phyloP scores from a whole-genome alignment of 37 sponge, comb jelly and placozoan species.

The Amphimedon queenslandica region DNA sequence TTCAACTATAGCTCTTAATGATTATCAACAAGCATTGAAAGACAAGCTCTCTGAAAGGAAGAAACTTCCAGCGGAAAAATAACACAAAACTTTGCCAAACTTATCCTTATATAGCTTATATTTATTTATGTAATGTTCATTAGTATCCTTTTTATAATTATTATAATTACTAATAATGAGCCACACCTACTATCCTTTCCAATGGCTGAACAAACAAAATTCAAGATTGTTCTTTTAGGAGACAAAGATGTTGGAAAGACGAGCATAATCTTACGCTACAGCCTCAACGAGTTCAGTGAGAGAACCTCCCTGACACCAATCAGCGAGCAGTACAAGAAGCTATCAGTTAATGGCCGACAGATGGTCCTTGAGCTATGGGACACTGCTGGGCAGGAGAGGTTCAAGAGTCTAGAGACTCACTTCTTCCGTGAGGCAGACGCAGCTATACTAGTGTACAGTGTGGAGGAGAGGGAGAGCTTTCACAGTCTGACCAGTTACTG shows the following conservation, averaged over 20 bases:
- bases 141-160: too few species aligned
- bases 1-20: not conserved
- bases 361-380: constrained; percentile 40
- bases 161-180: too few species aligned
- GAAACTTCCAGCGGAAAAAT: not conserved
- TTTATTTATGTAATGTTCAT: not conserved
- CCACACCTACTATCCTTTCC: too few species aligned
- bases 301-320: not conserved
- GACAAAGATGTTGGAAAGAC: not conserved
- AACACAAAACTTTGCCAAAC: not conserved
- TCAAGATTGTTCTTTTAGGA: not conserved
- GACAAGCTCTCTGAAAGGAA: not conserved
- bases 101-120: not conserved
- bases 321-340: not conserved
- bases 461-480: constrained; percentile 35
- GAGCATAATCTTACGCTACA: not conserved
- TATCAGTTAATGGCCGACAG: not conserved
- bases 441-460: constrained; percentile 66
- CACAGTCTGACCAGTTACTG: not conserved
- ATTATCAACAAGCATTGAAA: not conserved
- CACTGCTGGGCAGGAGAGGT: constrained; percentile 82
- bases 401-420: constrained; percentile 71
- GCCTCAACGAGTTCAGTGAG: not conserved
- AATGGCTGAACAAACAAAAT: too few species aligned
- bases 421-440: constrained; percentile 76